Evolutionary conservation across 2,113 vertebrate species (phyloP).

Genomic region (Pollachius pollachius): DNA sequence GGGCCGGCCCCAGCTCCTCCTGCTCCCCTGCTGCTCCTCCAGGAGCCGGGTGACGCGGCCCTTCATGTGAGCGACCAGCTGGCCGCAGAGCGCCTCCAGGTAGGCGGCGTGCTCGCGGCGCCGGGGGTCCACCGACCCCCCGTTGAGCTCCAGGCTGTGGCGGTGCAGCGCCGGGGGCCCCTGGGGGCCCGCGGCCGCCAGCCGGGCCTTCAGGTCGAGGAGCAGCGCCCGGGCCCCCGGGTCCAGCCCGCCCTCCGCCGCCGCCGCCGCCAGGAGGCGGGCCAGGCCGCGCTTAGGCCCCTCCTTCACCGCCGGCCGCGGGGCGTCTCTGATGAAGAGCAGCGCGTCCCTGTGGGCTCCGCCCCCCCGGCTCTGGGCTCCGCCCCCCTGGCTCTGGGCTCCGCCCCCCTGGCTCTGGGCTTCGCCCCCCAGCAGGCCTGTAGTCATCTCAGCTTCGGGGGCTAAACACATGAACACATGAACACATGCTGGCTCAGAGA

Average conservation of each 20-base stretch:
- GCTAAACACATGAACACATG: conserved; percentile 56
- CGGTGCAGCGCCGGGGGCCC: conserved; percentile 47
- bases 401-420: too few relatives aligned
- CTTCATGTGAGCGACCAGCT: conserved; percentile 74
- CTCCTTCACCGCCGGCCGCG: conserved; percentile 52
- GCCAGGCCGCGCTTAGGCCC: conserved; percentile 49
- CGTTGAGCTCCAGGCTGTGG: conserved; percentile 67
- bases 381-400: background rate
- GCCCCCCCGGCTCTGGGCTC: background rate
- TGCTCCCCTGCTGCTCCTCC: rapidly evolving
- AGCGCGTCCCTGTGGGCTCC: conserved; percentile 18
- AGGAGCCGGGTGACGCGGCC: conserved; percentile 49
- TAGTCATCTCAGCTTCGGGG: conserved; percentile 73
- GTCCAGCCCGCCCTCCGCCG: conserved; percentile 62
- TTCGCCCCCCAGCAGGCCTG: conserved; percentile 56
- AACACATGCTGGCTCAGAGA: background rate
- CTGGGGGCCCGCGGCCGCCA: conserved; percentile 24
- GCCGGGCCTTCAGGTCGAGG: conserved; percentile 65
- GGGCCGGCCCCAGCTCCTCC: conserved; percentile 25
- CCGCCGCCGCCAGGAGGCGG: conserved; percentile 60
- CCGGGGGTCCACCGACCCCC: conserved; percentile 54
- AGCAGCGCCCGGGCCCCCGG: conserved; percentile 69
- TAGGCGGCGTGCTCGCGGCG: conserved; percentile 71
- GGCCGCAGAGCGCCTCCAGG: conserved; percentile 71
- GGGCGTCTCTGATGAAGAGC: conserved; percentile 75